Evolutionary conservation across 2,888 invertebrate genomes (phyloP).

Genomic region (Iselma pallidipennis): DNA sequence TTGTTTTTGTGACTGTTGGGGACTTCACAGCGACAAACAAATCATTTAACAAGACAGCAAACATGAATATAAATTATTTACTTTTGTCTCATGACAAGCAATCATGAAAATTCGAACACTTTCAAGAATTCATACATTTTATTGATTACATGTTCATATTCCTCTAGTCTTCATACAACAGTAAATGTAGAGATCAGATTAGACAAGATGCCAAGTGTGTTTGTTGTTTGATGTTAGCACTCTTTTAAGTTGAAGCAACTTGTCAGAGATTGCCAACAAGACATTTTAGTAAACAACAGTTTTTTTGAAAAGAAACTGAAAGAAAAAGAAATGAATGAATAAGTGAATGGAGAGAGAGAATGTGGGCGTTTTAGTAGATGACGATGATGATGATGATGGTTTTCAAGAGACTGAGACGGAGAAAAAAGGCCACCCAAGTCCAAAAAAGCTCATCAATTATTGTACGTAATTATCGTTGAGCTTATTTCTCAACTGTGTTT

Average conservation of each 20-base stretch:
- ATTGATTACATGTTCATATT: background rate
- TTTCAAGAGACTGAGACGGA: conserved; percentile 13
- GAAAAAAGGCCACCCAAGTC: conserved; percentile 21
- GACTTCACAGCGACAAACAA: conserved; percentile 6
- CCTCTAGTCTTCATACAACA: background rate
- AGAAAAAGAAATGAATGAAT: background rate
- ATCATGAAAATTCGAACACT: conserved; percentile 2
- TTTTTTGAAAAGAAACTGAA: conserved; percentile 12
- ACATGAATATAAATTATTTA: conserved; percentile 10
- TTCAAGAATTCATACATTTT: background rate
- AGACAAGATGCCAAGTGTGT: conserved; percentile 35
- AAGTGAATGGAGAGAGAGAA: background rate
- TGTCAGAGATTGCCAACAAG: conserved; percentile 25
- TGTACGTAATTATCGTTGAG: conserved; percentile 12
- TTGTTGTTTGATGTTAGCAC: conserved; percentile 31
- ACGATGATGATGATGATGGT: conserved; percentile 6
- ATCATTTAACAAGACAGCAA: conserved; percentile 9
- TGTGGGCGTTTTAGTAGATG: background rate
- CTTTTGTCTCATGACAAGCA: conserved; percentile 2
- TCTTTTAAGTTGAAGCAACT: conserved; percentile 24
- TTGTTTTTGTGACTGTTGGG: background rate
- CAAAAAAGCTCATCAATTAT: conserved; percentile 17
- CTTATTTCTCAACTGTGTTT: conserved; percentile 12
- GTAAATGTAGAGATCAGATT: conserved; percentile 34
- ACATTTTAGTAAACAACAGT: conserved; percentile 22